Percentiles rank a stretch among this genome's conserved stretches.
phyloP scores from a whole-genome alignment of 2,113 vertebrate genomes.

The Cathartes aura region DNA sequence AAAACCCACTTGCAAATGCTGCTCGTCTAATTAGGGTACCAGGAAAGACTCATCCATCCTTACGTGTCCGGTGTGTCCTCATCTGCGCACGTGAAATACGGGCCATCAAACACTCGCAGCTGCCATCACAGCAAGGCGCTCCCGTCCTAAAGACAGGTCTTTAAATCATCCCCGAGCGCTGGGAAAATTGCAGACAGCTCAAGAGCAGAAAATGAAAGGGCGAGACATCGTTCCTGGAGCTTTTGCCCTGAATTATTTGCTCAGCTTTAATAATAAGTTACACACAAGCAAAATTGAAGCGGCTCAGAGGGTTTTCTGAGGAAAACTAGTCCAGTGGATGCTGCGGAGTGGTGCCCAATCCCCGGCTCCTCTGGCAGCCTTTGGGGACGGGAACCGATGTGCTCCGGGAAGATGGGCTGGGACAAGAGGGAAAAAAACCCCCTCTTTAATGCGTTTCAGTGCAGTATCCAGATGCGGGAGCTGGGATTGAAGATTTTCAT shows the following conservation, averaged over 20 bases:
- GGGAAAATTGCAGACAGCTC: slow-evolving; percentile 27
- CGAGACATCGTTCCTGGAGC: background rate
- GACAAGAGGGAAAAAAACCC: background rate
- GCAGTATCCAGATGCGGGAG: background rate
- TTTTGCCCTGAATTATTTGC: slow-evolving; percentile 43
- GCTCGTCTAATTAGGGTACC: background rate
- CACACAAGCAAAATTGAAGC: background rate
- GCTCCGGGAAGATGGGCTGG: background rate
- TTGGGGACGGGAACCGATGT: background rate
- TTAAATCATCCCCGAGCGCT: slow-evolving; percentile 25
- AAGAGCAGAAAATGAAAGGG: slow-evolving; percentile 27
- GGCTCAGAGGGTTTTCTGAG: background rate
- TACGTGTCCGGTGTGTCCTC: background rate
- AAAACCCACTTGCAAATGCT: background rate
- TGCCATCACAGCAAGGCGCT: background rate
- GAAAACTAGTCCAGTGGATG: background rate
- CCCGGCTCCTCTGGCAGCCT: background rate
- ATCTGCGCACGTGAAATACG: background rate
- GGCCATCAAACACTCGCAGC: background rate
- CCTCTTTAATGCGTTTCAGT: background rate
- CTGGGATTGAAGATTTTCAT: background rate
- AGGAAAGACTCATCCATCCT: slow-evolving; percentile 31
- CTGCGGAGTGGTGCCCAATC: accelerated
- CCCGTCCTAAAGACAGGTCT: slow-evolving; percentile 3
- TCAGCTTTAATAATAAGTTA: slow-evolving; percentile 23